Percentiles rank a stretch among this genome's conserved stretches.
phyloP scores from a whole-genome alignment of 2,113 vertebrate species.

The Ammospiza caudacuta region DNA sequence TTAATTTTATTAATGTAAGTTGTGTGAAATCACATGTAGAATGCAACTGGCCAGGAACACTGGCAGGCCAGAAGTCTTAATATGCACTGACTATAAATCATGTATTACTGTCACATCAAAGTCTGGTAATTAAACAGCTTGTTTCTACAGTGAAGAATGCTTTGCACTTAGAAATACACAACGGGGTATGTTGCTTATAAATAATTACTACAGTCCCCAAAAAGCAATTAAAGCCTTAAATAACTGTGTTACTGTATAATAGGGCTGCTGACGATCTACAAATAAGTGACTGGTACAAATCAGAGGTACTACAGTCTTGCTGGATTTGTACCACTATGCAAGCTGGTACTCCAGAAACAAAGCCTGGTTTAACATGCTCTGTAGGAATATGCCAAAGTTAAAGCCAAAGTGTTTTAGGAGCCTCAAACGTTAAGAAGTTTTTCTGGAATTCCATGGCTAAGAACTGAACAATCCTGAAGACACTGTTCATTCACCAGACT shows the following conservation, averaged over 20 bases:
- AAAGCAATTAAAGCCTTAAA: not conserved
- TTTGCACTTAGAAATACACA: not conserved
- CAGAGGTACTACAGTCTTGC: not conserved
- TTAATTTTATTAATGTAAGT: not conserved
- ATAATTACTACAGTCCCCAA: not conserved
- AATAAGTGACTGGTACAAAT: not conserved
- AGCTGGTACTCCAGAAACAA: not conserved
- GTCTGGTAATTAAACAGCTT: not conserved
- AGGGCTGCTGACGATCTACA: not conserved
- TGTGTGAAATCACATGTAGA: not conserved
- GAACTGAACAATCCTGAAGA: not conserved
- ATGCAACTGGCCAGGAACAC: not conserved
- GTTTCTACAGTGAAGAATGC: not conserved
- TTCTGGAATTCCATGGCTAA: not conserved
- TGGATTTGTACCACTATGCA: not conserved
- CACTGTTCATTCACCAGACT: not conserved
- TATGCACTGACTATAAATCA: not conserved
- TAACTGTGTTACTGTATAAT: not conserved
- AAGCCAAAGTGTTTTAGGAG: not conserved
- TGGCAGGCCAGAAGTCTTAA: not conserved
- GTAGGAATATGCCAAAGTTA: not conserved
- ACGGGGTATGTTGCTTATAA: not conserved
- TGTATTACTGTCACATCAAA: not conserved
- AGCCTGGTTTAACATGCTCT: not conserved
- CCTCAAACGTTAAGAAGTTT: not conserved